Evolutionary conservation across 2,888 invertebrate genomes (phyloP).

Genomic region (Aphodius granarius): DNA sequence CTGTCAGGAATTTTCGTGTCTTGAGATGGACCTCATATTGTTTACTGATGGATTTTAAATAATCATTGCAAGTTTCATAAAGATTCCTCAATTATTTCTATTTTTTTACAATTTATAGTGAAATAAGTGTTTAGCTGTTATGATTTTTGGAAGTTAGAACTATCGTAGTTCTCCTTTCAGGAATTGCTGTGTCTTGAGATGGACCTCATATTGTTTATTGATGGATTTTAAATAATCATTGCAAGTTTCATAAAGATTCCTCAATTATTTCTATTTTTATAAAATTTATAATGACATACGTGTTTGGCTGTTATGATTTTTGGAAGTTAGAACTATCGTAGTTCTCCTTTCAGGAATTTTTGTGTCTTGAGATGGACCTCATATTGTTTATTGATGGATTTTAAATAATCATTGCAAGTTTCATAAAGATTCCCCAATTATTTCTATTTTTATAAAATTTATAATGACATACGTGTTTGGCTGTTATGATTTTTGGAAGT

Average conservation of each 20-base stretch:
- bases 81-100: neutral
- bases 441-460: neutral
- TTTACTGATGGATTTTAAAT: neutral
- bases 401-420: neutral
- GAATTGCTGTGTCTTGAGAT: neutral
- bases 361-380: neutral
- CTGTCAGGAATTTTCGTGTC: no score
- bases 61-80: neutral
- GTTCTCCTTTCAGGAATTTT: no score
- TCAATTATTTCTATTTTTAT: neutral
- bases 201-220: neutral
- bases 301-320: neutral
- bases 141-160: no score
- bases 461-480: neutral
- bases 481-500: no score
- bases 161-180: neutral
- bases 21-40: neutral
- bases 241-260: neutral
- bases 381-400: neutral
- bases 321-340: no score
- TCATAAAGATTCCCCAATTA: neutral
- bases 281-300: neutral
- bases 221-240: neutral
- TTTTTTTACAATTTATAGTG: neutral
- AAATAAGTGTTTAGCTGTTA: neutral